Evolutionary conservation across 2,113 vertebrate species (phyloP).

Genomic region (Setophaga kirtlandii): DNA sequence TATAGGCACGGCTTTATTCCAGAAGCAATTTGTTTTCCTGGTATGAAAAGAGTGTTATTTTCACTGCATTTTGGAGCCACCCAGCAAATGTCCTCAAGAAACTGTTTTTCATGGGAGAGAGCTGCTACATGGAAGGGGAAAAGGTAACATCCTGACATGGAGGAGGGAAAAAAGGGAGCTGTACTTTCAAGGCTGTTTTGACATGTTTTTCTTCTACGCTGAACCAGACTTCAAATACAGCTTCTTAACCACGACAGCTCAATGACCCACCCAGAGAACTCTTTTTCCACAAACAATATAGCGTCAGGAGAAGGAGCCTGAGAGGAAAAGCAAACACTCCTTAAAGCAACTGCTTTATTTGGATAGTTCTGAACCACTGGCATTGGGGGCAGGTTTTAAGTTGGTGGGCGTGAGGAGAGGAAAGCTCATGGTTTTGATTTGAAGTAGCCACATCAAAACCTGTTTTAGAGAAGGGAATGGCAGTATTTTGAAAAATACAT

Average conservation of each 20-base stretch:
- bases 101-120: not conserved
- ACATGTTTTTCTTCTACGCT: constrained; percentile 49
- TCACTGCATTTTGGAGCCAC: not conserved
- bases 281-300: constrained; percentile 68
- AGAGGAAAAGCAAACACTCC: constrained; percentile 69
- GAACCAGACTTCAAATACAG: constrained; percentile 56
- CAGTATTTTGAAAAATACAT: constrained; percentile 62
- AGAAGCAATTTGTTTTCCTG: not conserved
- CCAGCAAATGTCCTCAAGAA: not conserved
- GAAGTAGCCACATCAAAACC: constrained; percentile 72
- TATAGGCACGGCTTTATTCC: not conserved
- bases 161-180: not conserved
- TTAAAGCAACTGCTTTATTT: constrained; percentile 70
- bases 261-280: constrained; percentile 60
- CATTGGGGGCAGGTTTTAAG: constrained; percentile 44
- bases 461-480: constrained; percentile 48
- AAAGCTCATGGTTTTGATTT: constrained; percentile 70
- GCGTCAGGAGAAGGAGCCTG: constrained; percentile 40
- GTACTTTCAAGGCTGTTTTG: constrained; percentile 49
- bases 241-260: constrained; percentile 53
- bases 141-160: constrained; percentile 45
- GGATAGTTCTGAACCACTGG: constrained; percentile 72
- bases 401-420: constrained; percentile 36
- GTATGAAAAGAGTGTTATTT: not conserved
- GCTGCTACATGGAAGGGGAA: not conserved